A percentile compares a stretch with the other conserved stretches of the same genome.
These are phyloP conservation scores for Lasioglossum figueresi DNA, from an alignment of 2,888 invertebrate species.

Conservation along the genomic window DNA sequence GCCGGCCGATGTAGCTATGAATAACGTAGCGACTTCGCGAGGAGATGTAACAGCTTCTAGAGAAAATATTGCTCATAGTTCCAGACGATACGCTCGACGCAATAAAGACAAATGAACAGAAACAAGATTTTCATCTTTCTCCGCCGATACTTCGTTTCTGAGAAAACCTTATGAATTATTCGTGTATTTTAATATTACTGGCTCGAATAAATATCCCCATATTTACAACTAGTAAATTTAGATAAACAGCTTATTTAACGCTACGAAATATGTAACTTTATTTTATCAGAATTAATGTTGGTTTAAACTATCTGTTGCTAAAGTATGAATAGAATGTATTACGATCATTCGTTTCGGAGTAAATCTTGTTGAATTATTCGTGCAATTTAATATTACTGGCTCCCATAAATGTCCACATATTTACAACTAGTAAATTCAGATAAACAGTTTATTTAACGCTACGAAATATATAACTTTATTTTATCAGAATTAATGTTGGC, in stretches of 20 bases:
- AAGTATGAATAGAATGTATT: neutral
- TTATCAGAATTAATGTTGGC: neutral
- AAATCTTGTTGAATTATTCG: neutral
- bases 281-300: neutral
- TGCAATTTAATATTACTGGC: neutral
- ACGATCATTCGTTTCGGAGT: neutral
- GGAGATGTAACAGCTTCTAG: neutral
- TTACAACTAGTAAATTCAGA: neutral
- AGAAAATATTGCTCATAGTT: neutral
- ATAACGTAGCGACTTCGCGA: slow-evolving; percentile 2
- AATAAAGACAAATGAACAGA: neutral
- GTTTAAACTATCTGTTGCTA: neutral
- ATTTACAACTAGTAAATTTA: neutral
- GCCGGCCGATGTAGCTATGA: neutral
- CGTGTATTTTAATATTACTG: neutral
- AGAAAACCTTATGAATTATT: neutral
- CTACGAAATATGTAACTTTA: neutral
- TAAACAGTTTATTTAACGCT: neutral
- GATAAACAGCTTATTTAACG: neutral
- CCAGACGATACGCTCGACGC: neutral
- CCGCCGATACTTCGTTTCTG: neutral
- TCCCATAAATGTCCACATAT: neutral
- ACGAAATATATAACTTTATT: neutral
- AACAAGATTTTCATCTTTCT: neutral
- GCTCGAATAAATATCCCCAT: neutral